Conservation (phyloP, 2,113 vertebrate species). For the Gymnogyps californianus region DNA sequence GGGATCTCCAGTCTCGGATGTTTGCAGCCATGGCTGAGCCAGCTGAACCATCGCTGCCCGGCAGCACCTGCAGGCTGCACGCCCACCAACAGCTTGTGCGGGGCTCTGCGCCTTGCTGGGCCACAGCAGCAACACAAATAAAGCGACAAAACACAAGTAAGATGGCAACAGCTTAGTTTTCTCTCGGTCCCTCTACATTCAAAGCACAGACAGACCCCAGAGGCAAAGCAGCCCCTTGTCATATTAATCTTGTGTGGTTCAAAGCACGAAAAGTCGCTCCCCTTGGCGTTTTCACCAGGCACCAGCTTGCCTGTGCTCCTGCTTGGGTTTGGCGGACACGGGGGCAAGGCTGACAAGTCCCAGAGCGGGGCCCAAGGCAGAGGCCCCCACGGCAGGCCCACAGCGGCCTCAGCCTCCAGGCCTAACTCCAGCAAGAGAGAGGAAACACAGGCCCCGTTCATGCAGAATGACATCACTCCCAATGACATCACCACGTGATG, state of each 20-base stretch:
- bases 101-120: background rate
- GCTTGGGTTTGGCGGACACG: background rate
- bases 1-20: accelerated
- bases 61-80: accelerated
- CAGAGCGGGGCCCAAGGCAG: background rate
- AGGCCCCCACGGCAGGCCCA: background rate
- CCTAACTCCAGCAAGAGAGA: too few relatives aligned
- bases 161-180: background rate
- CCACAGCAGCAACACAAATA: too few relatives aligned
- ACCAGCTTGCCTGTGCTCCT: accelerated
- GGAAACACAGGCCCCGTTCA: background rate
- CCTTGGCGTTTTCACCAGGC: accelerated
- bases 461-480: background rate
- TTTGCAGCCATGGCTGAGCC: too few relatives aligned
- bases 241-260: accelerated
- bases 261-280: accelerated
- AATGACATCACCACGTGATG: background rate
- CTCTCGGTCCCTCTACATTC: accelerated
- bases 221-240: background rate
- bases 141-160: background rate
- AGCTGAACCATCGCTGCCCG: accelerated
- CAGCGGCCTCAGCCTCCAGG: background rate
- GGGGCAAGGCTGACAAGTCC: too few relatives aligned
- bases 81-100: accelerated
- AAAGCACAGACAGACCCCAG: accelerated